Base-by-base conservation (phyloP, 2,797 vertebrate genomes). In the Prunella strophiata region DNA sequence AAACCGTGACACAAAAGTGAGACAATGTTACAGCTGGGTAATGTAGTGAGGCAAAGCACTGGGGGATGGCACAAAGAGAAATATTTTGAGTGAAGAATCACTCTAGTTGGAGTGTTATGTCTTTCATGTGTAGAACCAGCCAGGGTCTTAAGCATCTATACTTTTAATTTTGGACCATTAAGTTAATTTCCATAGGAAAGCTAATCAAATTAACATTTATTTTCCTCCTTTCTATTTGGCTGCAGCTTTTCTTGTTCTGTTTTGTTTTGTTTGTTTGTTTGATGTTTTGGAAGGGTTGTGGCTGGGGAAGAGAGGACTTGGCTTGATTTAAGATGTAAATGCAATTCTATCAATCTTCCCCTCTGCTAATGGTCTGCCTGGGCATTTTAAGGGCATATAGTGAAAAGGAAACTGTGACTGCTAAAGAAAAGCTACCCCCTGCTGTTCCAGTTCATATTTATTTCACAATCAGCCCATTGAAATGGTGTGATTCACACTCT, bases 311-410 rank as follows among this genome's bases (percentile, higher is more conserved):
- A 52, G 67, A 94, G 80, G 95, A 87, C 65, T 96, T 95, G 92
- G 93, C 95, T 94, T 91, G 82, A 93, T 96, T 96, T 92, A 89
- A 96, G 90, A 96, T 97, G 94, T 91, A 96, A 97, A 96, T 97
- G 78, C 13, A 51, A 83, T 96, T 95, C 94, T 94, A 96, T 97
- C 95, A 96, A 92, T 97, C 96, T 96, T 96, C 54, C 62, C 47
- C 75, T 91, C 34, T 0, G 3, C 71, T 96, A 96, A 94, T 92
- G 88, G 91, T 58, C 87, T 93, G 93, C 92, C 86, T 93, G 93
- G 94, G 92, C 92, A 95, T 97, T 96, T 97, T 97, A 95, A 96
- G 95, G 95, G 92, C 93, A 96, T 94, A 94, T 93, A 93, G 93
- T 96, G 92, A 96, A 96, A 97, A 95, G 91, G 51, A 92, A 95